These are phyloP conservation scores for Cheilosia vulpina DNA, from an alignment of 2,888 invertebrate species.

Conservation along the genomic window DNA sequence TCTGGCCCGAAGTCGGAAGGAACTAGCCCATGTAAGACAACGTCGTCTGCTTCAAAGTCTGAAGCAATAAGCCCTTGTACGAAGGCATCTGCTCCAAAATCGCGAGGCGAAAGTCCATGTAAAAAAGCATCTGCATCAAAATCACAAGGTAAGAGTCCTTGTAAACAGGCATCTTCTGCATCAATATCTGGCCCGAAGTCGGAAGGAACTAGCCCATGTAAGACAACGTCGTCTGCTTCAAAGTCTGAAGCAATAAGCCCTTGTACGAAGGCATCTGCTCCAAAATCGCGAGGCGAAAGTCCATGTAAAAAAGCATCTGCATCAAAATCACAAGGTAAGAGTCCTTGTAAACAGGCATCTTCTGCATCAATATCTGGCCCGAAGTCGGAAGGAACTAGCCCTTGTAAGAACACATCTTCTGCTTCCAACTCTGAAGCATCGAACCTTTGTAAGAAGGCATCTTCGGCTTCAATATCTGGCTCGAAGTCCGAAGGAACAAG, in stretches of 20 bases:
- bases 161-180: no score
- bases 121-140: not conserved
- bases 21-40: not conserved
- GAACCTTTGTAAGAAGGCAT: not conserved
- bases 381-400: not conserved
- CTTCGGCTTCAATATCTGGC: not conserved
- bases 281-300: conserved; percentile 9
- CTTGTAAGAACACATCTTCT: not conserved
- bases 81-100: not conserved
- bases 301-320: not conserved
- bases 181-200: no score
- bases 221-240: conserved; percentile 21
- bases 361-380: not conserved
- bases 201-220: no score
- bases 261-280: not conserved
- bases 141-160: not conserved
- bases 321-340: not conserved
- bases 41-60: conserved; percentile 28
- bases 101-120: conserved; percentile 11
- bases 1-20: not conserved
- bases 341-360: not conserved
- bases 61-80: not conserved
- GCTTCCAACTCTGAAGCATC: not conserved
- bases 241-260: not conserved
- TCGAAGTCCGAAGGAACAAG: not conserved